phyloP scores from a whole-genome alignment of 2,888 invertebrate species.

The Leptinotarsa haldemani region DNA sequence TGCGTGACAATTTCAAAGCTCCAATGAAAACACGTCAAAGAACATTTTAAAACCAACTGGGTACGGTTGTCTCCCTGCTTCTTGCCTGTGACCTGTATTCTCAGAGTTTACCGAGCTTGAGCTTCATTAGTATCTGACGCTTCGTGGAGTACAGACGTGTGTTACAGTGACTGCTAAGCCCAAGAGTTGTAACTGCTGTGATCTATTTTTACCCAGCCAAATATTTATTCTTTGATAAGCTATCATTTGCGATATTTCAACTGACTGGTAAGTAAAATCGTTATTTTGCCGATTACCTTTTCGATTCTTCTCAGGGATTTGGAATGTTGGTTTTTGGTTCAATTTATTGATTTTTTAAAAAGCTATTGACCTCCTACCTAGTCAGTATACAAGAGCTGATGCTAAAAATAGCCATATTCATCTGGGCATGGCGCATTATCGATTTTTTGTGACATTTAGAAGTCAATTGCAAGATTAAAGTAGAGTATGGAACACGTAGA shows the following conservation, averaged over 20 bases:
- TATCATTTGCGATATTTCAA: not conserved
- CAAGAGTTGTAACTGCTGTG: not conserved
- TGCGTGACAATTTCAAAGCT: not conserved
- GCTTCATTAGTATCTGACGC: not conserved
- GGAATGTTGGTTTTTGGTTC: too few relatives aligned
- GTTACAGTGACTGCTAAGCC: not conserved
- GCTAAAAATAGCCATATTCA: not conserved
- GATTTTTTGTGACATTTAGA: too few relatives aligned
- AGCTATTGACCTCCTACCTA: constrained; percentile 1
- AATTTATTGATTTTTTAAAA: not conserved
- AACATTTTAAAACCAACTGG: not conserved
- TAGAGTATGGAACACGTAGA: too few relatives aligned
- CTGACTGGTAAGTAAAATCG: not conserved
- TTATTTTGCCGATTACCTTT: too few relatives aligned
- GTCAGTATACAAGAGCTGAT: not conserved
- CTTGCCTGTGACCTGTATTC: not conserved
- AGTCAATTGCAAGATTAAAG: too few relatives aligned
- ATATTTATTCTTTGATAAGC: not conserved
- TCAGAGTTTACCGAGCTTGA: not conserved
- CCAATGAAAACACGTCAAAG: constrained; percentile 12
- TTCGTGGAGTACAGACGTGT: not conserved
- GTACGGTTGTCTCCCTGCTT: not conserved
- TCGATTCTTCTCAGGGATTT: too few relatives aligned
- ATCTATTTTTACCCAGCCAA: not conserved
- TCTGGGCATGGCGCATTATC: not conserved